Base-by-base conservation (phyloP, 2,113 vertebrate species). In the Marmota flaviventris region DNA sequence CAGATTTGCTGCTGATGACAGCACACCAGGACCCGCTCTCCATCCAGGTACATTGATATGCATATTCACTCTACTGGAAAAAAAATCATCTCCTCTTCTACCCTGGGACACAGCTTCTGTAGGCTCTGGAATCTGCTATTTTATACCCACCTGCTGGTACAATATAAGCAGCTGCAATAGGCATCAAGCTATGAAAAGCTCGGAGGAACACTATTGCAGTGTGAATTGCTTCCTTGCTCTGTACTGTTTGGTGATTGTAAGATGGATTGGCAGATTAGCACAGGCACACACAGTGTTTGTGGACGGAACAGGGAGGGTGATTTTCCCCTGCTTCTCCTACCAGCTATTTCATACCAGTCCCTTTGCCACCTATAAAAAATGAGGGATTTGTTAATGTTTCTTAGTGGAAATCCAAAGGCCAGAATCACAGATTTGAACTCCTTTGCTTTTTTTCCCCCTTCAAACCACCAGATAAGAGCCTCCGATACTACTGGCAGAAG, bases 11-110 rank as follows among this genome's bases (percentile, higher is more conserved):
- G 94, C 96, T 98, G 97, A 91, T 97, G 97, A 98, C 96, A 97
- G 96, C 98, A 98, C 98, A 93, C 97, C 96, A 96, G 98, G 98
- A 98, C 97, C 98, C 94, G 98, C 98, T 97, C 98, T 94, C 97
- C 94, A 89, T 97, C 98, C 1, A 86, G 96, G 98, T 98, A 97
- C 97, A 96, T 98, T 97, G 98, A 97, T 98, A 93, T 8, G 69
- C 94, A 96, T 96, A 98, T 95, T 98, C 97, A 97, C 94, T 95
- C 89, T 98, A 97, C 97, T 98, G 97, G 97, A 96, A 98, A 98
- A 97, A 98, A 95, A 97, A 98, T 94, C 95, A 96, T 98, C 94
- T 97, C 95, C 96, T 98, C 95, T 72, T 69, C 97, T 97, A 94
- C 96, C 91, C 85, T 70, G 96, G 94, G 97, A 98, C 97, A 51